Evolutionary conservation across 2,888 invertebrate species (phyloP).

Genomic region (Leptura quadrifasciata): DNA sequence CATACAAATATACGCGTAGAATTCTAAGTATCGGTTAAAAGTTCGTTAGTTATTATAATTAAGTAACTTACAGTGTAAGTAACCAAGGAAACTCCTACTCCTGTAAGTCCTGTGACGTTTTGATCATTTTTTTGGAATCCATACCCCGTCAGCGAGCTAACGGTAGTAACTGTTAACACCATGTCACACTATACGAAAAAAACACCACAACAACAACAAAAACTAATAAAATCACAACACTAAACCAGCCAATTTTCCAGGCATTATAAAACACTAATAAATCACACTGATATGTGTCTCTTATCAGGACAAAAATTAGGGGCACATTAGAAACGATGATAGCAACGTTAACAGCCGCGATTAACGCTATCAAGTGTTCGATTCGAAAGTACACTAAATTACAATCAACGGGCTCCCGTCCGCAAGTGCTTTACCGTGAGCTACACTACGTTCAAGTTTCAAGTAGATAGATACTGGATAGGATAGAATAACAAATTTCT

Average conservation of each 20-base stretch:
- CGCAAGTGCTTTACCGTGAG: no score
- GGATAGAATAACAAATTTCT: no score
- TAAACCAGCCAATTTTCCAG: neutral
- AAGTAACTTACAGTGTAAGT: constrained; percentile 69
- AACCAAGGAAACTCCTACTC: constrained; percentile 65
- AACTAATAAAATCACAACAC: constrained; percentile 10
- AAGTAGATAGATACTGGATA: no score
- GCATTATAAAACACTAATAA: neutral
- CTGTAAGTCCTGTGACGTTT: constrained; percentile 60
- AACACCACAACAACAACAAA: constrained; percentile 24
- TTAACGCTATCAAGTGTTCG: neutral
- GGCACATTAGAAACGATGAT: neutral
- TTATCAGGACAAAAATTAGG: neutral
- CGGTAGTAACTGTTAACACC: constrained; percentile 70
- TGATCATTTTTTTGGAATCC: constrained; percentile 66
- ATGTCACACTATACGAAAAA: constrained; percentile 57
- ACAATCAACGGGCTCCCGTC: no score
- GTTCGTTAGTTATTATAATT: no score
- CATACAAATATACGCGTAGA: no score
- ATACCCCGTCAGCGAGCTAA: constrained; percentile 67
- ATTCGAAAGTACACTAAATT: neutral
- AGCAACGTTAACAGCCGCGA: neutral
- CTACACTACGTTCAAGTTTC: no score
- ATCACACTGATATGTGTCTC: neutral
- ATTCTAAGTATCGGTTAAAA: no score